Conservation (phyloP, 2,888 invertebrate genomes). For the Ellobium chinense region DNA sequence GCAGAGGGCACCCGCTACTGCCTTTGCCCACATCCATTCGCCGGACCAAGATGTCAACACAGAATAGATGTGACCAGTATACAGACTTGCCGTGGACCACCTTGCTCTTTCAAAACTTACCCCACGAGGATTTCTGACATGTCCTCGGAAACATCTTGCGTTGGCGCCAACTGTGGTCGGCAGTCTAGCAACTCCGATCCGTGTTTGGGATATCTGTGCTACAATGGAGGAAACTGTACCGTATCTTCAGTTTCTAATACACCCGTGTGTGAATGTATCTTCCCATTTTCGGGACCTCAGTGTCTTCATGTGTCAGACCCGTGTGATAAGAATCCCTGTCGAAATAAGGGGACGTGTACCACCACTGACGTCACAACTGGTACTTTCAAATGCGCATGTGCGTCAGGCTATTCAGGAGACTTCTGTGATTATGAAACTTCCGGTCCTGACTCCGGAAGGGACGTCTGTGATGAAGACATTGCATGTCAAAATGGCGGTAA, state of each 20-base stretch:
- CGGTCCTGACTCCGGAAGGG: neutral
- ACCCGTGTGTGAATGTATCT: neutral
- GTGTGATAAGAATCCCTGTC: conserved; percentile 17
- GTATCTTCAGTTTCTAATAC: neutral
- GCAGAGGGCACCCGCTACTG: conserved; percentile 25
- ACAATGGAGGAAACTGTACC: conserved; percentile 9
- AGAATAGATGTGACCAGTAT: neutral
- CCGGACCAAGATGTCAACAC: conserved; percentile 25
- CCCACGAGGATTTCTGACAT: neutral
- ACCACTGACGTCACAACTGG: neutral
- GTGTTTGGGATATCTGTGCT: neutral
- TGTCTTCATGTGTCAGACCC: conserved; percentile 7
- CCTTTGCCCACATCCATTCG: neutral
- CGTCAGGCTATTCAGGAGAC: neutral
- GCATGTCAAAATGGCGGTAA: conserved; percentile 22
- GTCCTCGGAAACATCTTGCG: neutral
- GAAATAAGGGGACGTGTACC: neutral
- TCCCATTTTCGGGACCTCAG: conserved; percentile 14
- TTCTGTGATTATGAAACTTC: neutral
- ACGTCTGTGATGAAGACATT: neutral
- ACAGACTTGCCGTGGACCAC: neutral
- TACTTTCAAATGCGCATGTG: neutral
- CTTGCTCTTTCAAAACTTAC: neutral
- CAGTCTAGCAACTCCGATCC: neutral
- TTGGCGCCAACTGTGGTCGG: neutral